Evolutionary conservation across 2,113 vertebrate genomes (phyloP).

Genomic region (Xiphias gladius): DNA sequence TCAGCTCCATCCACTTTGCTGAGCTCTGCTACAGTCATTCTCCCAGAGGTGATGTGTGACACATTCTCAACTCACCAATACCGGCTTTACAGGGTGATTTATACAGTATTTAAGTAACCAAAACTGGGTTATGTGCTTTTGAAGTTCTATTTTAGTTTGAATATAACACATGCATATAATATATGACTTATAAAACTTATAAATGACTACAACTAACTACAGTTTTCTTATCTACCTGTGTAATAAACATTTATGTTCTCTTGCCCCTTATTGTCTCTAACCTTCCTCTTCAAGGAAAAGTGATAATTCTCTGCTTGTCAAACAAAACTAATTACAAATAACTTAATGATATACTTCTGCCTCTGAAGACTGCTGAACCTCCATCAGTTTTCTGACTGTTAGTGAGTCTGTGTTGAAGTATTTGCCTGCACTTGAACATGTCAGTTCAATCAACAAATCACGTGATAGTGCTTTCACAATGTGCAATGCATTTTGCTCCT

Average conservation of each 20-base stretch:
- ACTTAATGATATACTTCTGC: slow-evolving; percentile 83
- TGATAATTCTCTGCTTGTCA: slow-evolving; percentile 86
- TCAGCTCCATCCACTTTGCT: slow-evolving; percentile 79
- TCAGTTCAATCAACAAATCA: slow-evolving; percentile 31
- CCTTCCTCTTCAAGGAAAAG: slow-evolving; percentile 66
- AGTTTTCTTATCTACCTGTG: slow-evolving; percentile 1
- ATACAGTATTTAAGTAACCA: slow-evolving; percentile 55
- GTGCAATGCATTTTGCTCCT: slow-evolving; percentile 18
- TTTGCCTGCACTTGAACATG: slow-evolving; percentile 45
- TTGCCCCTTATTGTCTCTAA: slow-evolving; percentile 45
- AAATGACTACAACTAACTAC: slow-evolving; percentile 30
- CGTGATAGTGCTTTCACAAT: neutral
- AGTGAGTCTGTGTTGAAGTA: slow-evolving; percentile 20
- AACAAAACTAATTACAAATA: slow-evolving; percentile 82
- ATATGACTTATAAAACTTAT: slow-evolving; percentile 14
- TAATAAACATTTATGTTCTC: slow-evolving; percentile 35
- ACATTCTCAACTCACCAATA: slow-evolving; percentile 80
- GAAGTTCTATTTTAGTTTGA: slow-evolving; percentile 29
- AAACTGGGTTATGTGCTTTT: slow-evolving; percentile 30
- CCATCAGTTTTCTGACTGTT: slow-evolving; percentile 64
- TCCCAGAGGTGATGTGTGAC: slow-evolving; percentile 79
- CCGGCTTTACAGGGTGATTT: slow-evolving; percentile 69
- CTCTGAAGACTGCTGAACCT: slow-evolving; percentile 78
- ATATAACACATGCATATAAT: slow-evolving; percentile 6
- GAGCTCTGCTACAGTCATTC: slow-evolving; percentile 73